A percentile compares a stretch with the other conserved stretches of the same genome.
Evolutionary conservation across 2,113 vertebrate genomes (phyloP).

Genomic region (Brachyistius frenatus): DNA sequence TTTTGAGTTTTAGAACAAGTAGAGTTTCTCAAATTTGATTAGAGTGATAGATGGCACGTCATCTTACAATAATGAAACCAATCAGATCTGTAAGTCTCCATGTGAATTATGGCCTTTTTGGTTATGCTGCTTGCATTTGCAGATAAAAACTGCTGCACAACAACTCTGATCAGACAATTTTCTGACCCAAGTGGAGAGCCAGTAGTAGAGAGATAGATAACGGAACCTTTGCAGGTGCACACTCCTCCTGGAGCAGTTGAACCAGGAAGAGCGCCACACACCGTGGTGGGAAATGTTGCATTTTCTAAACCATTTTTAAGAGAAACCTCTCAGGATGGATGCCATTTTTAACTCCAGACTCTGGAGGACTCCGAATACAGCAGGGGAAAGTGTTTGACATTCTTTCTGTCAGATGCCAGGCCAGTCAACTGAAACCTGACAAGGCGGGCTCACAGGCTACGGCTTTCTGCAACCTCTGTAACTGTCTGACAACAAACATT

Average conservation of each 20-base stretch:
- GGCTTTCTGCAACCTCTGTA: slow-evolving; percentile 30
- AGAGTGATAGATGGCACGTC: slow-evolving; percentile 28
- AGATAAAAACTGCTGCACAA: slow-evolving; percentile 16
- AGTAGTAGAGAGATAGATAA: background rate
- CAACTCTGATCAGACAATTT: background rate
- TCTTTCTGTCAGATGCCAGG: slow-evolving; percentile 32
- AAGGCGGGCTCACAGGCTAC: slow-evolving; percentile 10
- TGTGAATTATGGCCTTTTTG: slow-evolving; percentile 20
- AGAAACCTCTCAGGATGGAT: slow-evolving; percentile 25
- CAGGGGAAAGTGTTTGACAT: slow-evolving; percentile 44
- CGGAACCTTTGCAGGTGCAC: background rate
- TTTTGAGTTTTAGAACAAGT: slow-evolving; percentile 19
- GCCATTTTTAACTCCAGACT: slow-evolving; percentile 31
- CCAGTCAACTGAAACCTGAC: slow-evolving; percentile 46
- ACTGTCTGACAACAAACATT: slow-evolving; percentile 28
- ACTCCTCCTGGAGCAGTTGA: background rate
- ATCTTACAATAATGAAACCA: slow-evolving; percentile 25
- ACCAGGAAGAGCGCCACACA: too few species aligned
- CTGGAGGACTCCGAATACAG: slow-evolving; percentile 22
- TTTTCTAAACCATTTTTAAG: slow-evolving; percentile 22
- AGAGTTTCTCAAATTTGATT: slow-evolving; percentile 29
- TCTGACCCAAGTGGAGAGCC: slow-evolving; percentile 7
- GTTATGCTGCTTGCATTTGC: slow-evolving; percentile 16
- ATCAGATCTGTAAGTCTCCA: slow-evolving; percentile 1
- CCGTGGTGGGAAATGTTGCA: background rate